These are phyloP conservation scores for Chymomyza amoena DNA, from an alignment of 2,888 invertebrate genomes.

Conservation along the genomic window DNA sequence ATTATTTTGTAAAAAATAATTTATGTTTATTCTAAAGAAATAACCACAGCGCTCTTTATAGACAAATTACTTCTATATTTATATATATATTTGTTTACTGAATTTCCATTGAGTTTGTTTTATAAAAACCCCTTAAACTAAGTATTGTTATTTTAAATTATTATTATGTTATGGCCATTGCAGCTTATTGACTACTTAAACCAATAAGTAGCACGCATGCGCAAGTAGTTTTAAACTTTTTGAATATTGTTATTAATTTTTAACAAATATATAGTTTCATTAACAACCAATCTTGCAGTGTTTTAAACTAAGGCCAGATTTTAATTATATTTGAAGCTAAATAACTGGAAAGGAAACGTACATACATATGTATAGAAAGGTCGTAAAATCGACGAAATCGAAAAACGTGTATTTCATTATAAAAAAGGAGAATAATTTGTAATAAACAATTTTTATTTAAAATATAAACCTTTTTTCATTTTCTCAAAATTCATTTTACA, in stretches of 20 bases:
- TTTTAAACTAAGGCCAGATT: neutral
- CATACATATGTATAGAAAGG: too few relatives aligned
- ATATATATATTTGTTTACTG: slow-evolving; percentile 39
- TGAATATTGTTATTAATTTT: slow-evolving; percentile 61
- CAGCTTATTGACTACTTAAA: neutral
- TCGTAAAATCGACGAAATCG: too few relatives aligned
- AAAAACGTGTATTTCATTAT: too few relatives aligned
- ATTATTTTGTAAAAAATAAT: slow-evolving; percentile 27
- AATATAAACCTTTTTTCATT: too few relatives aligned
- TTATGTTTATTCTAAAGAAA: slow-evolving; percentile 14
- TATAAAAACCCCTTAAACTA: slow-evolving; percentile 41
- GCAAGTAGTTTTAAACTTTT: slow-evolving; percentile 53
- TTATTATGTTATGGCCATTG: slow-evolving; percentile 62
- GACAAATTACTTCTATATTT: slow-evolving; percentile 52
- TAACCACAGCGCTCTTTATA: slow-evolving; percentile 34
- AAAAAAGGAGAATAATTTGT: too few relatives aligned
- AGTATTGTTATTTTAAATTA: slow-evolving; percentile 66
- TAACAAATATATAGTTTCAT: slow-evolving; percentile 65
- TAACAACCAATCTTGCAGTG: slow-evolving; percentile 26
- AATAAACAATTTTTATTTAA: too few relatives aligned
- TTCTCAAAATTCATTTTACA: neutral
- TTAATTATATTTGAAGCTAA: too few relatives aligned
- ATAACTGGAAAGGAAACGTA: too few relatives aligned
- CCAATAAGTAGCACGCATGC: slow-evolving; percentile 35
- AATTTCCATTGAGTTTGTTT: slow-evolving; percentile 53